Evolutionary conservation across 2,888 invertebrate species (phyloP).

Genomic region (Amaurobius ferox): DNA sequence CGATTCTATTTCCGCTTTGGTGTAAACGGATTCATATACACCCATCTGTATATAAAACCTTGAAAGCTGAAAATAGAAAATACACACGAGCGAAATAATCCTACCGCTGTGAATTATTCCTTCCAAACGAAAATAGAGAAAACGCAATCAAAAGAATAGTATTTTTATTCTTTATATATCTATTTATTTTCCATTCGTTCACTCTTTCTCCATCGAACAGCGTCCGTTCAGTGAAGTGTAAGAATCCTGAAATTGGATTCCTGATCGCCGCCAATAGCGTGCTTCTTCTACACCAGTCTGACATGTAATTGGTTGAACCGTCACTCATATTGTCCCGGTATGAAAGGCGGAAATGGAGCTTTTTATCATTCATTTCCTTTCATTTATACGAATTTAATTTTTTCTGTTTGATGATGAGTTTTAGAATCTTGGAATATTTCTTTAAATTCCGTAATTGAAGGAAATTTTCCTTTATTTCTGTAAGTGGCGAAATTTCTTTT

Average conservation of each 20-base stretch:
- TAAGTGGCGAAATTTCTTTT: no score
- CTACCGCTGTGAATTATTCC: not conserved
- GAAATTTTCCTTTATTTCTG: not conserved
- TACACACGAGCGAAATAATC: constrained; percentile 22
- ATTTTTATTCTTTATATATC: constrained; percentile 45
- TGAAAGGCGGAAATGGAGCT: constrained; percentile 67
- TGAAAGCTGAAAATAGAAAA: constrained; percentile 42
- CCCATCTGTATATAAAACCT: constrained; percentile 17
- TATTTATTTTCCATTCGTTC: constrained; percentile 31
- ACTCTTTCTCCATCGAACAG: constrained; percentile 19
- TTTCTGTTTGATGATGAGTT: constrained; percentile 16
- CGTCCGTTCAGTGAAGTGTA: constrained; percentile 64
- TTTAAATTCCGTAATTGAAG: no score
- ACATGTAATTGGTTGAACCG: constrained; percentile 68
- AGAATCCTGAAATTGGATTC: constrained; percentile 70
- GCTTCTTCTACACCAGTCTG: constrained; percentile 65
- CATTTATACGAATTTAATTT: constrained; percentile 40
- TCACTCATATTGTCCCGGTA: constrained; percentile 58
- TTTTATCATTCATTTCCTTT: constrained; percentile 68
- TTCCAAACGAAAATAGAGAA: not conserved
- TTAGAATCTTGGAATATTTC: no score
- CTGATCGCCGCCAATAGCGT: constrained; percentile 63
- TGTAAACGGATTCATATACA: constrained; percentile 55
- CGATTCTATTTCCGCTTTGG: constrained; percentile 41
- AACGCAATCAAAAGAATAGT: constrained; percentile 61